Evolutionary conservation across 92 coral and sea anemone species (phyloP), one percentile per base, ranked within the genome.

Genomic region (Porites divaricata): DNA sequence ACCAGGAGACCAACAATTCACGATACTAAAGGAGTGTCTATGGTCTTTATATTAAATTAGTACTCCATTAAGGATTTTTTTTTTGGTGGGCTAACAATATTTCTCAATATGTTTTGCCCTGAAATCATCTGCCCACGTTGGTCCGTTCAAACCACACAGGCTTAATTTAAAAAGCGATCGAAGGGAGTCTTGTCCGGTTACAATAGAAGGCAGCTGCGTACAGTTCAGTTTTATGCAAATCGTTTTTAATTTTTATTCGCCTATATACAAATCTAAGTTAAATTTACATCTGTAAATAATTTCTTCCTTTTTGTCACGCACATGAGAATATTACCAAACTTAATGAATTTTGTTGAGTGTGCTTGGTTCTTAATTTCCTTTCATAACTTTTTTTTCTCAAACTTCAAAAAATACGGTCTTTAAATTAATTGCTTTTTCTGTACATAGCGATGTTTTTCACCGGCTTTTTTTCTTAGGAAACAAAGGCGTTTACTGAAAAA

Each of bases 201-300:
- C 86, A 71, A 61, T 41, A 21, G n/a, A 21, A 7, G 77, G 11
- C 86, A 81, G 86, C 86, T 81, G 86, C 62, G 68, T 3, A 17
- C 13, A 81, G 56, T 71, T 81, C 78, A 57, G 21, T 64, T 54
- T 70, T 70, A 81, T 81, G 86, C 86, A 81, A 81, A 81, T 81
- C 28, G 54, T n/a, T 75, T 48, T 63, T 53, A 52, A 66, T 79
- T 79, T 69, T 26, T 24, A 53, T 53, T 67, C 54, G 74, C 53
- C 51, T 72, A 23, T 72, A 52, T 80, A 50, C 76, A 61, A 82
- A 74, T 62, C 79, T 23, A 51, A 62, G 72, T 63, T 72, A 72
- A 82, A 82, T 82, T 82, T 73, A 82, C 79, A 72, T 82, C 69
- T 61, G 79, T 82, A 48, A 82, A 82, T 72, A 82, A 49, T 41